Evolutionary conservation across 1,140 invertebrate genomes (phyloP), one percentile per base, ranked within the genome.

Genomic region (Microvelia longipes): DNA sequence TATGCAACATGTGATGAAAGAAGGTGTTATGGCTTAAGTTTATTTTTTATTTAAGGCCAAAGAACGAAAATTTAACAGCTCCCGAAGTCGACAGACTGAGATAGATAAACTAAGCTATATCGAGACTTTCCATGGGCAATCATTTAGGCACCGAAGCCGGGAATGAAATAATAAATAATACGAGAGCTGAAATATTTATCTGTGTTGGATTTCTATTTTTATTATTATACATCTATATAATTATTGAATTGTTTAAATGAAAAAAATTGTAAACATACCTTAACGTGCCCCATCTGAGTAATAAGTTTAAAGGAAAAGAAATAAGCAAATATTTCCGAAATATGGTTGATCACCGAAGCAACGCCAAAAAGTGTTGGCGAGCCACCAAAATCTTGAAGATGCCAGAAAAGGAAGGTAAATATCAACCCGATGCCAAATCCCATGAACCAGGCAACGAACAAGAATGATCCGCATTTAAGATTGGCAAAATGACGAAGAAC

Each of bases 381-480:
- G 19, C 97, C 97, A 1, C 93, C 95, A 75, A 95, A 91, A 78
- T 99, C 97, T 83, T 97, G 78, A 35, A 99, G 83, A 83, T 99
- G 96, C 97, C 97, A 99, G 81, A 98, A 99, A 27, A 99, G 87
- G 81, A 99, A 99, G 1, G 96, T 97, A 80, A 99, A 99, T 71
- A 98, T 97, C 72, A 99, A 82, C 0, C 97, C 97, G 75, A 98
- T 97, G n/a, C 97, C 97, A 77, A 98, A 96, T 66, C 97, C 97
- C 94, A 99, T 97, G 80, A 95, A 96, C 93, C 96, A 98, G 25
- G 95, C 91, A 0, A 98, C 92, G 76, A 98, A 93, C 11, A 99
- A 85, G 77, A 98, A 98, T 0, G 94, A 92, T 1, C 90, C 89
- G 71, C 93, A 94, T 76, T 95, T 94, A 19, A 94, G 77, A 78